Base-by-base conservation (phyloP, 1,140 invertebrate genomes). In the Halyomorpha halys region DNA sequence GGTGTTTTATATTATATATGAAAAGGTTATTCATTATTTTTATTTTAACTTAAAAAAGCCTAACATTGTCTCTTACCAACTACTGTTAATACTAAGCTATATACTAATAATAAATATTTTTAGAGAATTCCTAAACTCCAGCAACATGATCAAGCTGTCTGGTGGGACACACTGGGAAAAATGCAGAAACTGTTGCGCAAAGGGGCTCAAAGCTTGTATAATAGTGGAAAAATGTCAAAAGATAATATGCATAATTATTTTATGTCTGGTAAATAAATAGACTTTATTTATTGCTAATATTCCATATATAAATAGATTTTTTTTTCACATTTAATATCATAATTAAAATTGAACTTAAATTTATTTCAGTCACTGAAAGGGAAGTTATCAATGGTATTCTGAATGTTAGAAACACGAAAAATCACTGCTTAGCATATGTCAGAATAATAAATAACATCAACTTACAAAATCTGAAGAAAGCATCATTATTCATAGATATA, bases 401-500 rank as follows among this genome's bases (percentile, higher is more conserved):
- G 14, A 93, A 90, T 69, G 94, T 97, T 0, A 90, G 91, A 71
- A 94, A 97, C 70, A 95, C 93, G 0, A 94, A 93, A 74, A 95
- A 97, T 71, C 94, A 97, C 76, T 95, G 92, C 70, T 76, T 98
- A n/a, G 93, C 93, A 0, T 97, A 97, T 73, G 84, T 97, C 3
- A 80, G 96, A 54, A 93, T 95, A 73, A 98, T 99, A 72, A 94
- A 95, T 75, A 98, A 98, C 72, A 97, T 99, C 30, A 97, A 98
- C 76, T 79, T 97, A 27, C 92, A 95, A 75, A 94, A 97, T 74
- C 76, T 97, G 21, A 89, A 91, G 70, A 94, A 95, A 74, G 94
- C 94, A 2, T 87, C 89, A 56, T 84, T 96, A 19, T 99, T 97
- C 72, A 83, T 98, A 60, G 96, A 99, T 75, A 94, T 98, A 56